phyloP scores from a whole-genome alignment of 2,888 invertebrate genomes.

The Drosophila stalkeri region DNA sequence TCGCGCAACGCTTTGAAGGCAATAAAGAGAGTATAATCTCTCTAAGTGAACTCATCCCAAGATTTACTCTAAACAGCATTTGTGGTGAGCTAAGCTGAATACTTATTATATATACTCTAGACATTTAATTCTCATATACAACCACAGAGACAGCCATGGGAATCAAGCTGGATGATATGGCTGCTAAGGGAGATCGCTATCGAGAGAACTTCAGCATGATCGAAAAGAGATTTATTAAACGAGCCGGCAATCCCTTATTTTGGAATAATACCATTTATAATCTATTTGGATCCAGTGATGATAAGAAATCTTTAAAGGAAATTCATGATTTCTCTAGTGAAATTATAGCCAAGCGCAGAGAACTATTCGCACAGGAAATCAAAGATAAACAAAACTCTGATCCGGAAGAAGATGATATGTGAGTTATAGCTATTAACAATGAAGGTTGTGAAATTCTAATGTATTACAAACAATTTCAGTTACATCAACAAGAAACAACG shows the following conservation, averaged over 20 bases:
- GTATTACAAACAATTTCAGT: constrained; percentile 24
- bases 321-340: constrained; percentile 79
- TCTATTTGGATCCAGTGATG: constrained; percentile 51
- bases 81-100: constrained; percentile 60
- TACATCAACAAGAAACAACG: constrained; percentile 66
- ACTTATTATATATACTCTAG: not conserved
- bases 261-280: constrained; percentile 58
- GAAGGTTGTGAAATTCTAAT: not conserved
- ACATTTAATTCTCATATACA: not conserved
- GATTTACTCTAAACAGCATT: constrained; percentile 78
- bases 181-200: constrained; percentile 73
- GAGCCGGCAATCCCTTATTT: constrained; percentile 67
- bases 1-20: constrained; percentile 55
- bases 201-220: constrained; percentile 69
- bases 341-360: constrained; percentile 76
- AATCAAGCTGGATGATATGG: constrained; percentile 75
- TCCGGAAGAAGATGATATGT: constrained; percentile 53
- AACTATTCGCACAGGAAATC: constrained; percentile 50
- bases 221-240: constrained; percentile 69
- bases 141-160: constrained; percentile 79
- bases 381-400: constrained; percentile 1
- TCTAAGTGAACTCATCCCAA: constrained; percentile 74
- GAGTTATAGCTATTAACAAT: not conserved
- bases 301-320: constrained; percentile 53
- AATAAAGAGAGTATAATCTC: constrained; percentile 46